Base-by-base conservation (phyloP, 2,113 vertebrate species). In the Delphinapterus leucas region DNA sequence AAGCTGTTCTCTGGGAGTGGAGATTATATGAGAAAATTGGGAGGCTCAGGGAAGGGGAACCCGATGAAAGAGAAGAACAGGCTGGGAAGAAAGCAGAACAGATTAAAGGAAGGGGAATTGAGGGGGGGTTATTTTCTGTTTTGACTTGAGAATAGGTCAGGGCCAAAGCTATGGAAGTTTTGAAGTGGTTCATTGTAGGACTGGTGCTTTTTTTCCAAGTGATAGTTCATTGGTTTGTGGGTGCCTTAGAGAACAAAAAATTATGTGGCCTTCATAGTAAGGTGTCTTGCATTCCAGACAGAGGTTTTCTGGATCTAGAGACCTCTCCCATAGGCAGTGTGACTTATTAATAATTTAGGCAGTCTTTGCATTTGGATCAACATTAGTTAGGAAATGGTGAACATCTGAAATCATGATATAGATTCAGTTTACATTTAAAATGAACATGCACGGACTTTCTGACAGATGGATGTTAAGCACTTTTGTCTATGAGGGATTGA, bases 381-480 rank as follows among this genome's bases (percentile, higher is more conserved):
- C 28, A n/a, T 79, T 81, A 38, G 36, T 71, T 38, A 79, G 15
- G 61, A 70, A 95, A 73, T 20, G 21, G 18, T 70, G 8, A 65
- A 73, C 33, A 89, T 89, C 77, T 93, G 93, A 91, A 84, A 86
- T 91, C 86, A 82, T 55, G 15, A 63, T 73, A 93, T 89, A 68
- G 67, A 90, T 88, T 92, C 87, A 90, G 26, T 90, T 84, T 88
- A 83, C 23, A 60, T 90, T 89, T 76, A 65, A 96, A 96, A 70
- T 60, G 12, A 87, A 68, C 33, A 60, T 3, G 10, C 5, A 4
- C 0, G 21, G 33, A 77, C 18, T 92, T n/a, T 65, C 31, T 80
- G 33, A 82, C 33, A 86, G 55, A 55, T 68, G 41, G 55, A 49
- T 18, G 14, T 47, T 28, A 53, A 82, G 10, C 28, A 63, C 28